phyloP scores from a whole-genome alignment of 2,888 invertebrate species.

The Agriopis leucophaearia region DNA sequence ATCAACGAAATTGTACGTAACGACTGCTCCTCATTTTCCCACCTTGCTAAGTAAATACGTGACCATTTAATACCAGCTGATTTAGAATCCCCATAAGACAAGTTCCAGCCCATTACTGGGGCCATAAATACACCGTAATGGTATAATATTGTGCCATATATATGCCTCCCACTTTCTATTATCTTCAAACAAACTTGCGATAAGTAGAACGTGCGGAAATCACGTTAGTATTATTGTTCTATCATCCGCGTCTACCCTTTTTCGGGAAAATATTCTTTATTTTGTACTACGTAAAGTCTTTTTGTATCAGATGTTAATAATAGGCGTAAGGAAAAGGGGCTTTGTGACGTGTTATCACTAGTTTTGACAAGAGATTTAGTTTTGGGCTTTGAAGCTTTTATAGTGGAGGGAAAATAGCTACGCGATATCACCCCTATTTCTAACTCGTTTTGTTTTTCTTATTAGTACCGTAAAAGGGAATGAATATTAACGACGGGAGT shows the following conservation, averaged over 20 bases:
- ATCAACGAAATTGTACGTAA: neutral
- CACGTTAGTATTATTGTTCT: constrained; percentile 37
- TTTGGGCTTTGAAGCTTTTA: constrained; percentile 22
- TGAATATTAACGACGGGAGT: neutral
- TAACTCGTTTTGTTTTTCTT: neutral
- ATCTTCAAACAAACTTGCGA: constrained; percentile 39
- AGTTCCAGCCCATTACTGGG: constrained; percentile 21
- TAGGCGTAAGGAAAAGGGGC: constrained; percentile 36
- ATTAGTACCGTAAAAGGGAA: neutral
- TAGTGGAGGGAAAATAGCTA: neutral
- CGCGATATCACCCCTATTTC: neutral
- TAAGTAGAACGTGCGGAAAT: constrained; percentile 36
- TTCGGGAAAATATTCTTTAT: constrained; percentile 12
- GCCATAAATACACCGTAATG: constrained; percentile 32
- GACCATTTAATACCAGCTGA: constrained; percentile 6
- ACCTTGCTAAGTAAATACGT: constrained; percentile 9
- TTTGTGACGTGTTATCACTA: constrained; percentile 50
- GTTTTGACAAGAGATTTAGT: constrained; percentile 53
- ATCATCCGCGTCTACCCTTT: constrained; percentile 2
- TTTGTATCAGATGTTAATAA: constrained; percentile 15
- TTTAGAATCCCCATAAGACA: constrained; percentile 23
- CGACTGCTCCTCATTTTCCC: neutral
- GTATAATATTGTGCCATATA: constrained; percentile 33
- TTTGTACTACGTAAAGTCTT: neutral
- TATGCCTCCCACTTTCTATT: constrained; percentile 31